Conservation (phyloP, 2,113 vertebrate genomes). For the Chiloscyllium plagiosum region DNA sequence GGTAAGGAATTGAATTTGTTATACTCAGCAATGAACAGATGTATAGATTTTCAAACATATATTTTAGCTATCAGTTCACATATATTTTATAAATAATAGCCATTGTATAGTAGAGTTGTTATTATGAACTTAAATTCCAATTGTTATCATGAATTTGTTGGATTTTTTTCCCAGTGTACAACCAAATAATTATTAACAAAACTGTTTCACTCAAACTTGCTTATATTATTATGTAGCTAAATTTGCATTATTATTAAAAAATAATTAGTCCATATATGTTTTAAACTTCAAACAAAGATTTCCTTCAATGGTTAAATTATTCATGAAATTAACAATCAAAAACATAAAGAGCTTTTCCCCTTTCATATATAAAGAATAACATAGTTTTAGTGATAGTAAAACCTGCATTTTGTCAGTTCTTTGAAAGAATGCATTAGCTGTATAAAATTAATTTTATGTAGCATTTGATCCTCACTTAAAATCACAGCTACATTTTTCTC, state of each 20-base stretch:
- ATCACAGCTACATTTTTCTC: not conserved
- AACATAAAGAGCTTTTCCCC: too few species aligned
- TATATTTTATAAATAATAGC: not conserved
- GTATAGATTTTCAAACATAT: not conserved
- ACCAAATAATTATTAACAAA: not conserved
- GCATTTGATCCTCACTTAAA: not conserved
- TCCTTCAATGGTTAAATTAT: not conserved
- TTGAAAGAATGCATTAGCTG: not conserved
- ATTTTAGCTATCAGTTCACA: not conserved
- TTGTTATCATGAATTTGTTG: too few species aligned
- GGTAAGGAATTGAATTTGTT: constrained; percentile 64
- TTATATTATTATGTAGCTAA: not conserved
- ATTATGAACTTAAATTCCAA: not conserved
- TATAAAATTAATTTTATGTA: not conserved
- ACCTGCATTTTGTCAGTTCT: not conserved
- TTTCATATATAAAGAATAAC: not conserved
- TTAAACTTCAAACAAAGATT: not conserved
- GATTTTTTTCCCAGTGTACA: not conserved
- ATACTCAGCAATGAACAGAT: not conserved
- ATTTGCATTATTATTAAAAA: not conserved
- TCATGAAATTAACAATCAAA: not conserved
- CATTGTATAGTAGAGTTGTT: not conserved
- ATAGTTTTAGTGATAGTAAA: not conserved
- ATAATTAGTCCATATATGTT: not conserved
- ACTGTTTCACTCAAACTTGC: not conserved